Percentiles rank a stretch among this genome's conserved stretches.
These are phyloP conservation scores for Drosophila baimaii DNA, from an alignment of 1,140 invertebrate species.

Conservation along the genomic window DNA sequence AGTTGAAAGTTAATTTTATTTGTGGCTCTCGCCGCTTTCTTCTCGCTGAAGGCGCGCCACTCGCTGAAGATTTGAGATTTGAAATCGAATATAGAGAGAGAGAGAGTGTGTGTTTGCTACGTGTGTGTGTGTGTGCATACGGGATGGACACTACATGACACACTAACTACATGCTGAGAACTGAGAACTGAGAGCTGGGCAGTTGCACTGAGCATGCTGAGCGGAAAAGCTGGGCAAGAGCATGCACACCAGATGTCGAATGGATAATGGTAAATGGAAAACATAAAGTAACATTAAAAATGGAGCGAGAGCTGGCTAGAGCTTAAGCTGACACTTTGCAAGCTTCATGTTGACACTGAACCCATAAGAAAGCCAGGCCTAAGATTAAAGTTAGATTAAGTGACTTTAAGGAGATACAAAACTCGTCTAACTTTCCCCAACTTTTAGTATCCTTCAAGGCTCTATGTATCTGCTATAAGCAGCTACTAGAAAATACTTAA, in stretches of 20 bases:
- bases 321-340: slow-evolving; percentile 10
- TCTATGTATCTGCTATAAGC: no score
- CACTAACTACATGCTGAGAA: slow-evolving; percentile 8
- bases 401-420: not conserved
- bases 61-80: slow-evolving; percentile 35
- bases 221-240: not conserved
- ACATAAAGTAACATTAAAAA: not conserved
- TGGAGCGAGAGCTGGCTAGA: slow-evolving; percentile 1
- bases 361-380: not conserved
- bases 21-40: slow-evolving; percentile 1
- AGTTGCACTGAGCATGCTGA: slow-evolving; percentile 24
- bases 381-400: not conserved
- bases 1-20: slow-evolving; percentile 22
- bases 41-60: slow-evolving; percentile 33
- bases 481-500: no score
- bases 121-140: slow-evolving; percentile 7
- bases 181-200: slow-evolving; percentile 10
- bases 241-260: slow-evolving; percentile 17
- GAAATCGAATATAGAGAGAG: slow-evolving; percentile 1
- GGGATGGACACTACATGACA: slow-evolving; percentile 20
- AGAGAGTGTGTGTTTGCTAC: slow-evolving; percentile 13
- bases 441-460: not conserved
- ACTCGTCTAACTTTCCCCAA: not conserved
- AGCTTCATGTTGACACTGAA: slow-evolving; percentile 21
- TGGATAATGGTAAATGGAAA: slow-evolving; percentile 2